phyloP scores from a whole-genome alignment of 2,888 invertebrate genomes.

The Orthonevra nobilis region DNA sequence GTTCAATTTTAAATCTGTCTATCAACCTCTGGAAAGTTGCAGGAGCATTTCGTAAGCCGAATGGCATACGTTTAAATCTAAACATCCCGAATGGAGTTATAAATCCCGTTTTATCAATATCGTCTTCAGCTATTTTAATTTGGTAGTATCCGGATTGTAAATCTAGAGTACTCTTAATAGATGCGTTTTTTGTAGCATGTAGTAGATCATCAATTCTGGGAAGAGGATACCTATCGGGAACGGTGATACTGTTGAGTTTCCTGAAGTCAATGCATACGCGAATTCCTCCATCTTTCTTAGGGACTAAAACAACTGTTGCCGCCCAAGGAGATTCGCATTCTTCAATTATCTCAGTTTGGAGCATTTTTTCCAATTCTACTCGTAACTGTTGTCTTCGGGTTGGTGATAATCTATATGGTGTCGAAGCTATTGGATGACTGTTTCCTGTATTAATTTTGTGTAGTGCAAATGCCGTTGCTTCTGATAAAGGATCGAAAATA shows the following conservation, averaged over 20 bases:
- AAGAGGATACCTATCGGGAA: slow-evolving; percentile 74
- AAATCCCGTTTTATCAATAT: slow-evolving; percentile 74
- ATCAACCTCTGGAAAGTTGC: slow-evolving; percentile 68
- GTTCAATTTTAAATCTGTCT: slow-evolving; percentile 1
- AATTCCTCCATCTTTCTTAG: slow-evolving; percentile 71
- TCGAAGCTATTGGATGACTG: slow-evolving; percentile 74
- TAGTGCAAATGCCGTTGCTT: not conserved
- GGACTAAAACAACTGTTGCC: slow-evolving; percentile 58
- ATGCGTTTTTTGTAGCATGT: slow-evolving; percentile 1
- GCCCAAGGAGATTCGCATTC: slow-evolving; percentile 41
- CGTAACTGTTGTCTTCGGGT: slow-evolving; percentile 51
- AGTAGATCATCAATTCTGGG: slow-evolving; percentile 77
- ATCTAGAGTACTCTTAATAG: slow-evolving; percentile 73
- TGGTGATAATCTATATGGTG: slow-evolving; percentile 75
- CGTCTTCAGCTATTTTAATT: slow-evolving; percentile 68
- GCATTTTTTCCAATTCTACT: slow-evolving; percentile 70
- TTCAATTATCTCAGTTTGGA: slow-evolving; percentile 58
- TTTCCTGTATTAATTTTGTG: slow-evolving; percentile 74
- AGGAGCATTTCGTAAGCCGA: slow-evolving; percentile 73
- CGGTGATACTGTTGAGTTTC: slow-evolving; percentile 72
- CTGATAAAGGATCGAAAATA: not conserved
- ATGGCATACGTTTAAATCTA: slow-evolving; percentile 73
- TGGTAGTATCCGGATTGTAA: slow-evolving; percentile 76
- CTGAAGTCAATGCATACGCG: slow-evolving; percentile 73
- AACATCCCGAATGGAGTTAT: slow-evolving; percentile 73